A percentile compares a stretch with the other conserved stretches of the same genome.
These are phyloP conservation scores for Saccostrea echinata DNA, from an alignment of 1,140 invertebrate genomes.

Conservation along the genomic window DNA sequence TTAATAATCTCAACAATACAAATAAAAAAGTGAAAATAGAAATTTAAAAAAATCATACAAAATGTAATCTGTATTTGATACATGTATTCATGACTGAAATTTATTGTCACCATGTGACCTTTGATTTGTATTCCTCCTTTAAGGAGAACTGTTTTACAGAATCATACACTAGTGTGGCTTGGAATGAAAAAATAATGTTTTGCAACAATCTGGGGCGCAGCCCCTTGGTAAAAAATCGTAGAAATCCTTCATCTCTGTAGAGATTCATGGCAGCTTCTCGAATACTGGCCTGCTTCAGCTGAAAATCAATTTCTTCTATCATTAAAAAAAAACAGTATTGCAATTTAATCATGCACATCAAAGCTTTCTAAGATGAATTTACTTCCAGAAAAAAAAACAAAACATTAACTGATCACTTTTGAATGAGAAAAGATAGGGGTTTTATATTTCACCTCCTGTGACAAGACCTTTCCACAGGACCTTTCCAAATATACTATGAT, in stretches of 20 bases:
- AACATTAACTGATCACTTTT: no score
- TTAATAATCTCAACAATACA: neutral
- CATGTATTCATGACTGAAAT: no score
- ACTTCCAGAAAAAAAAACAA: no score
- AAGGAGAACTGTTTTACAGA: slow-evolving; percentile 19
- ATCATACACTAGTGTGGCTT: slow-evolving; percentile 13
- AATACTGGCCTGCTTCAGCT: slow-evolving; percentile 20
- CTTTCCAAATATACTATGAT: no score
- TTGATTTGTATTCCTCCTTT: slow-evolving; percentile 2
- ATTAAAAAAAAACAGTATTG: no score
- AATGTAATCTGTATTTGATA: neutral
- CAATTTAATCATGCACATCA: no score
- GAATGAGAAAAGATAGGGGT: no score
- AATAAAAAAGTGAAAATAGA: neutral
- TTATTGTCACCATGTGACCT: neutral
- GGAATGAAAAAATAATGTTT: slow-evolving; percentile 21
- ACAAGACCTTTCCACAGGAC: no score
- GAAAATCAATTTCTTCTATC: neutral
- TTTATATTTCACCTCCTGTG: no score
- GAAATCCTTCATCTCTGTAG: neutral
- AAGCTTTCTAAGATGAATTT: no score
- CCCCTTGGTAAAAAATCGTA: slow-evolving; percentile 19
- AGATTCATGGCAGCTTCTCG: neutral
- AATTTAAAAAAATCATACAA: neutral
- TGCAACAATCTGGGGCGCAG: neutral